Evolutionary conservation across 64 coral and sea anemone species (phyloP), one percentile per base, ranked within the genome.

Genomic region (Porites lutea): DNA sequence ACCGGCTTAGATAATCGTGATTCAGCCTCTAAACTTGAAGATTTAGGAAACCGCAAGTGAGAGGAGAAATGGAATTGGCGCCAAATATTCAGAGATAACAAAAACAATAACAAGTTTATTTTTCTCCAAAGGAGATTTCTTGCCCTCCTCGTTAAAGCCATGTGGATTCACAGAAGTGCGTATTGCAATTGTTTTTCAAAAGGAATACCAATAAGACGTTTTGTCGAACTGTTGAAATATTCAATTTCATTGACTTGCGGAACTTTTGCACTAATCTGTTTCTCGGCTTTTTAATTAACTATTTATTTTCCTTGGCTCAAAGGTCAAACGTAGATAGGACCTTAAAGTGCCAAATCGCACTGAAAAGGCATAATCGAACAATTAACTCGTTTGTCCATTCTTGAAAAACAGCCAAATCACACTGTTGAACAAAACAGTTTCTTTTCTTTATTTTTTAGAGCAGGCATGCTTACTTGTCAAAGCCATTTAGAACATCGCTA

Each of bases 11-110:
- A 61, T 69, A 52, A 84, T 84, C 44, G 67, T 84, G 45, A 84
- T 68, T 84, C 81, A 67, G 45, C 81, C 48, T 43, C 69, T 84
- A 52, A 14, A 68, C 62, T 69, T 50, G 48, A 46, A 7, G 20
- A 84, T 84, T 68, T 68, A 52, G 46, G 20, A 84, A 84, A 15
- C 62, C 81, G 63, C 81, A 84, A 69, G 19, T 52, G 61, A 84
- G 19, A 51, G 46, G 19, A 48, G 6, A 10, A 53, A 50, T 52
- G 63, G 27, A 37, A 65, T 48, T 69, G 18, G 43, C 46, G n/a
- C 45, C 45, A 63, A 37, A 37, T 18, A 21, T 52, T 9, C 7
- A 21, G 48, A 18, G 7, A 70, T 67, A 48, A 84, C 63, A 52
- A 59, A 59, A 80, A 61, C 54, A 37, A 60, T 55, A 13, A 55